Percentiles rank a stretch among this genome's conserved stretches.
Evolutionary conservation across 2,797 vertebrate genomes (phyloP).

Genomic region (Epinephelus malabaricus): DNA sequence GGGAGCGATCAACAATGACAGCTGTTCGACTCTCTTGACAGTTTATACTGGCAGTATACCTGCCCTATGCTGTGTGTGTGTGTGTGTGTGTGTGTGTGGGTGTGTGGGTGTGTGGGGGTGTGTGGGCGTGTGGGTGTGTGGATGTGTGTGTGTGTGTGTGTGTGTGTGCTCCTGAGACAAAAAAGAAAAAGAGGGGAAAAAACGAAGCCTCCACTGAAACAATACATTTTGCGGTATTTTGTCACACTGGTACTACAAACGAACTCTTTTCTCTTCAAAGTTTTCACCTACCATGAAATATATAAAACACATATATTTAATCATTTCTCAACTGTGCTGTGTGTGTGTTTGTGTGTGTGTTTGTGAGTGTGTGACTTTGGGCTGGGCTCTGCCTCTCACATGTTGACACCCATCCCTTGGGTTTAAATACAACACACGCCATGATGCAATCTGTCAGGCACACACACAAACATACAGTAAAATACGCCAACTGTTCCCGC

Average conservation of each 20-base stretch:
- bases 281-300: conserved; percentile 30
- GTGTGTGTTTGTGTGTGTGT: conserved; percentile 8
- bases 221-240: conserved; percentile 20
- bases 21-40: conserved; percentile 69
- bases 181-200: background rate
- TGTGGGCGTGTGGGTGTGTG: conserved; percentile 22
- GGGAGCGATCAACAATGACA: conserved; percentile 70
- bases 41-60: conserved; percentile 68
- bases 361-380: conserved; percentile 41
- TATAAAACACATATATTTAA: conserved; percentile 13
- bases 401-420: conserved; percentile 68
- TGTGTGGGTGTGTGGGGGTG: conserved; percentile 31
- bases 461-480: conserved; percentile 53
- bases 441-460: conserved; percentile 68
- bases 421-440: conserved; percentile 58
- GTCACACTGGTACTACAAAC: conserved; percentile 13
- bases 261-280: background rate
- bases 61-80: conserved; percentile 30
- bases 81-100: conserved; percentile 26
- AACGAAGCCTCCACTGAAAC: conserved; percentile 20
- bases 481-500: conserved; percentile 59
- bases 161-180: conserved; percentile 20
- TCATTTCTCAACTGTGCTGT: background rate
- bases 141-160: conserved; percentile 34
- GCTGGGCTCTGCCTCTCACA: conserved; percentile 55